Evolutionary conservation across 2,888 invertebrate species (phyloP), one percentile per base, ranked within the genome.

Genomic region (Ornithoptera priamus): DNA sequence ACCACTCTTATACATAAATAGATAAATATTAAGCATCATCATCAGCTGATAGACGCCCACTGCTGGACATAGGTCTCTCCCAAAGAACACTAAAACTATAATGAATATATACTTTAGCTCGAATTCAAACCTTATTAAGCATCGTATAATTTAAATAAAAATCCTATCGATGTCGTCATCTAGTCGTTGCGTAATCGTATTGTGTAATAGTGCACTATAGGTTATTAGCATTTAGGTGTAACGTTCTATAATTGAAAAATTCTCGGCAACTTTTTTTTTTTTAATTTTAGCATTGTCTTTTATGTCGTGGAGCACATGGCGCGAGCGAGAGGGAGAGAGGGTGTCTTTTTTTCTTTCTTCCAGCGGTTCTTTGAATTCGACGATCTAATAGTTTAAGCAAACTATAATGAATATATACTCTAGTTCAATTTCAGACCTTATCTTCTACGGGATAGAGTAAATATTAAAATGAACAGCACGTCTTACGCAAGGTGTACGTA

Each of bases 221-320:
- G 65, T 69, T 65, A 69, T 65, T 69, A 65, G 65, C 62, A 65
- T 65, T 65, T 22, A 58, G 56, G n/a, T 65, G 62, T 58, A 69
- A 57, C 62, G 65, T 66, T 65, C 50, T 58, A 62, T 62, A 62
- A 62, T 36, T 50, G 69, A 69, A 69, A 69, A 65, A 65, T 30
- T 65, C 22, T 56, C 24, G 15, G 22, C 17, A 10, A 56, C 57
- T 62, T 69, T 65, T 67, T 69, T 65, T 67, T 67, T 65, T 69
- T 61, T 20, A 64, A 62, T 57, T 69, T 62, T 62, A 46, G 62
- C 58, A 69, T 69, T 69, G 65, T 62, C 58, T 65, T 65, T 20
- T 10, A 39, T 56, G 61, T 8, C 22, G 20, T 59, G 24, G 22
- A 24, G 62, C 42, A 65, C 65, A 62, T 65, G 62, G 62, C 58